These are phyloP conservation scores for Rhinoderma darwinii DNA, from an alignment of 2,113 vertebrate genomes.

Conservation along the genomic window DNA sequence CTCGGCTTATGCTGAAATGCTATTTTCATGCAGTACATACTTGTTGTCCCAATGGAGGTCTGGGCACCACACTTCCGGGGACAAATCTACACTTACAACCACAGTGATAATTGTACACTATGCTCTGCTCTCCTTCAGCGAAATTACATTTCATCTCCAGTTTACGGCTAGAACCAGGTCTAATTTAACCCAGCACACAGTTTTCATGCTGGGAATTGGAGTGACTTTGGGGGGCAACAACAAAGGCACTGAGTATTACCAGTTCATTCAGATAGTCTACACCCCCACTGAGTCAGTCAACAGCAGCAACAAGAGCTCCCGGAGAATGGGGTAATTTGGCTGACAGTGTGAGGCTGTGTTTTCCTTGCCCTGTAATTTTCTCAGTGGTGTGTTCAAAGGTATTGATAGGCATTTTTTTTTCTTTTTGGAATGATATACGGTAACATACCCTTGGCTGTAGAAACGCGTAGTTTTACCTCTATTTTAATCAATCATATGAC, in stretches of 20 bases:
- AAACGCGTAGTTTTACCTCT: neutral
- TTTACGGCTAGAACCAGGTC: constrained; percentile 40
- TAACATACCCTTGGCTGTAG: neutral
- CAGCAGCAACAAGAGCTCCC: constrained; percentile 23
- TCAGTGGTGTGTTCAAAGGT: constrained; percentile 32
- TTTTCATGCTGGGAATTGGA: constrained; percentile 50
- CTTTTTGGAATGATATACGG: neutral
- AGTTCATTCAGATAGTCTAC: constrained; percentile 33
- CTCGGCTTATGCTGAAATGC: neutral
- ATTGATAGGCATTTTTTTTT: constrained; percentile 29
- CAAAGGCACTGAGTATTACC: constrained; percentile 34
- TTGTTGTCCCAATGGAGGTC: constrained; percentile 6
- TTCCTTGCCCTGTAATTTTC: constrained; percentile 40
- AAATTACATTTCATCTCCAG: constrained; percentile 49
- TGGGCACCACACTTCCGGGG: neutral
- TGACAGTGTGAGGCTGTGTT: constrained; percentile 46
- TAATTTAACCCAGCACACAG: constrained; percentile 51
- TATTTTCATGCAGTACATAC: constrained; percentile 33
- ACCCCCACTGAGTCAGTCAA: constrained; percentile 43
- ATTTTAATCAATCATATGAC: neutral
- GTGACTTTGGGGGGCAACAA: constrained; percentile 44
- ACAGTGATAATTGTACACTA: constrained; percentile 48
- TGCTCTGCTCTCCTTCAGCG: constrained; percentile 22
- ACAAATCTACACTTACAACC: constrained; percentile 48
- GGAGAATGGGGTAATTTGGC: constrained; percentile 26